Percentiles rank a stretch among this genome's conserved stretches.
These are phyloP conservation scores for Troilus luridus DNA, from an alignment of 2,888 invertebrate genomes.

Conservation along the genomic window DNA sequence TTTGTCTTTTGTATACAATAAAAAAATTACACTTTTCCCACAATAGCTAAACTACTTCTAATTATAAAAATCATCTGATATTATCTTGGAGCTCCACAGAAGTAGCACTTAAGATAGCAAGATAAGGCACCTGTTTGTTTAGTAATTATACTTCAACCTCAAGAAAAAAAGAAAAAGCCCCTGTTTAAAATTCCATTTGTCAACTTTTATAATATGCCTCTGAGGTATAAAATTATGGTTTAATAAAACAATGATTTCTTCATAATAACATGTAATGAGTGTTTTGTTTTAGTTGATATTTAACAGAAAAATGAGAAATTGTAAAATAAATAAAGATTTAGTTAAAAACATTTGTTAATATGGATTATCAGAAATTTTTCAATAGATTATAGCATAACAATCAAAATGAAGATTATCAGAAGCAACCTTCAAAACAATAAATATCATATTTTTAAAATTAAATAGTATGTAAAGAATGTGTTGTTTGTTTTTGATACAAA, in stretches of 20 bases:
- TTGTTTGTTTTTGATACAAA: not conserved
- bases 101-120: too few relatives aligned
- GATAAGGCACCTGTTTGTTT: too few relatives aligned
- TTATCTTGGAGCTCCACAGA: too few relatives aligned
- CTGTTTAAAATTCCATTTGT: too few relatives aligned
- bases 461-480: not conserved
- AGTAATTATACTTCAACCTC: too few relatives aligned
- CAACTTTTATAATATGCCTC: too few relatives aligned
- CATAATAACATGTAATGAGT: conserved; percentile 10
- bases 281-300: not conserved
- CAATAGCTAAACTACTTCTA: too few relatives aligned
- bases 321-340: not conserved
- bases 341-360: not conserved
- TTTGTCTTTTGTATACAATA: too few relatives aligned
- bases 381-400: not conserved
- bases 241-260: not conserved
- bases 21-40: too few relatives aligned
- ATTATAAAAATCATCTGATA: too few relatives aligned
- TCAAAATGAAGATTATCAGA: not conserved
- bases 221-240: not conserved
- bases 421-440: not conserved
- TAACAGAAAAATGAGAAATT: not conserved
- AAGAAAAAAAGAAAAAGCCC: too few relatives aligned
- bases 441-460: not conserved
- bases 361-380: not conserved